phyloP scores from a whole-genome alignment of 2,113 vertebrate species.

The Thinocorus orbignyianus region DNA sequence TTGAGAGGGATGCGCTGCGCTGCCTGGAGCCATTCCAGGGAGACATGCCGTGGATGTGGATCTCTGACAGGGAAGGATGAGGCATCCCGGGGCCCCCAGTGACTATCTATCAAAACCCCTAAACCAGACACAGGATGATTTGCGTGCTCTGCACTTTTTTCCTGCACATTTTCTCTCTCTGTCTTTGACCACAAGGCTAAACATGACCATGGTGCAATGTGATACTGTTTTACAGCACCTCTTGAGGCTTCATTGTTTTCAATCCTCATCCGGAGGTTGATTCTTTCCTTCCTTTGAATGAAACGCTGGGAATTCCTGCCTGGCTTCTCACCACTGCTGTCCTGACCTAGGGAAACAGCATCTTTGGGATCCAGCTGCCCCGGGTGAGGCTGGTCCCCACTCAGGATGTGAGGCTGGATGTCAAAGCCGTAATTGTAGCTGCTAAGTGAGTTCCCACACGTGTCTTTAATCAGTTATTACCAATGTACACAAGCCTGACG shows the following conservation, averaged over 20 bases:
- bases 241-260: background rate
- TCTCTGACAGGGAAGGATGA: background rate
- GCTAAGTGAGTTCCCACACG: background rate
- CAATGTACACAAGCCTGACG: background rate
- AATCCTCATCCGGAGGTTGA: background rate
- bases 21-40: background rate
- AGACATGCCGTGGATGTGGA: background rate
- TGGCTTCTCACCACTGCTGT: fast-evolving
- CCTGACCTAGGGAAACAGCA: background rate
- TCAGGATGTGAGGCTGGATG: background rate
- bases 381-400: background rate
- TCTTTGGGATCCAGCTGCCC: background rate
- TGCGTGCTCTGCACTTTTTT: background rate
- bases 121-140: background rate
- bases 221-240: background rate
- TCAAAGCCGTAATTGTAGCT: background rate
- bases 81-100: background rate
- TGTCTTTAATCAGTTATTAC: background rate
- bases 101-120: background rate
- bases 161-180: background rate
- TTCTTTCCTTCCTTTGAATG: background rate
- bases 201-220: fast-evolving
- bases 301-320: background rate
- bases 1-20: background rate
- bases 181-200: background rate